Conservation (phyloP, 2,797 vertebrate genomes). For the Chlorospingus flavigularis region DNA sequence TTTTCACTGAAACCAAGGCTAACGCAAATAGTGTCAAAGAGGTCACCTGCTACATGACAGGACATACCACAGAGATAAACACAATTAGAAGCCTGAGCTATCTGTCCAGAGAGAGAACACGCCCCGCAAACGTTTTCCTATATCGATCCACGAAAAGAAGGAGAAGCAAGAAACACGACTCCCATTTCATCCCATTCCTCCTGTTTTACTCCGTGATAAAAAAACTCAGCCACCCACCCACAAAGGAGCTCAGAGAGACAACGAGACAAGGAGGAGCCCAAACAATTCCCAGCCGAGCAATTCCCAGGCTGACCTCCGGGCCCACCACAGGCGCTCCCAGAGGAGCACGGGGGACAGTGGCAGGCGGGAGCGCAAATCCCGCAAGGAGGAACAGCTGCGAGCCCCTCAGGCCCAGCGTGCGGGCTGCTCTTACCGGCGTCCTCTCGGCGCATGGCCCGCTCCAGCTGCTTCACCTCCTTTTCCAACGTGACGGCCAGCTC, state of each 20-base stretch:
- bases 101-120: neutral
- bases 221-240: neutral
- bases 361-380: neutral
- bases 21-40: neutral
- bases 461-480: neutral
- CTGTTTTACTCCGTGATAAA: neutral
- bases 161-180: rapidly evolving
- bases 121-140: neutral
- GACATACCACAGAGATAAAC: neutral
- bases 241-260: neutral
- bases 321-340: neutral
- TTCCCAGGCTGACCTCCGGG: neutral
- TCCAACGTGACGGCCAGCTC: neutral
- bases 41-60: neutral
- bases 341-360: neutral
- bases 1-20: neutral
- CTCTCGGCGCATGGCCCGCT: neutral
- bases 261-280: neutral
- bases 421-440: neutral
- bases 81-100: neutral
- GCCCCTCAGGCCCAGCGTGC: rapidly evolving
- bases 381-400: rapidly evolving
- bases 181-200: neutral
- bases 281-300: neutral
- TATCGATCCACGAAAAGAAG: neutral